phyloP scores from a whole-genome alignment of 2,888 invertebrate genomes.

The Linyphia triangularis region DNA sequence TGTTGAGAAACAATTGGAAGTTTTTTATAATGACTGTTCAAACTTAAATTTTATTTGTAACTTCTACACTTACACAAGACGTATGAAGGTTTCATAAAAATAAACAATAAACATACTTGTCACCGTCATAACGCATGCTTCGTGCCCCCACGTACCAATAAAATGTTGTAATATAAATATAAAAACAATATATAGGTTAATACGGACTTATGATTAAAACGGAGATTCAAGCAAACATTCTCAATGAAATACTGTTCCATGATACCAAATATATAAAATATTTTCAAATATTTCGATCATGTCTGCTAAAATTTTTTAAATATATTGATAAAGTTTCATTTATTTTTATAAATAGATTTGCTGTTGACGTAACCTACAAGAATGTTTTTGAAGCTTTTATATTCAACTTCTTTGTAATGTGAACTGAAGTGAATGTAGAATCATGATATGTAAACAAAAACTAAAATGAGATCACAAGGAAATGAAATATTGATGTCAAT shows the following conservation, averaged over 20 bases:
- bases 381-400: too few species aligned
- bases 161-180: too few species aligned
- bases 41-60: background rate
- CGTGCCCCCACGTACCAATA: constrained; percentile 26
- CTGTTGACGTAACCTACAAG: too few species aligned
- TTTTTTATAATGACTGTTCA: background rate
- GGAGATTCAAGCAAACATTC: background rate
- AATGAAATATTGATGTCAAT: too few species aligned
- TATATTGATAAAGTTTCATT: too few species aligned
- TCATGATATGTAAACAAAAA: too few species aligned
- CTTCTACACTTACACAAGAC: background rate
- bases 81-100: constrained; percentile 33
- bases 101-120: constrained; percentile 37
- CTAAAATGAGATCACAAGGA: too few species aligned
- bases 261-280: background rate
- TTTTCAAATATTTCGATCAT: background rate
- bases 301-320: background rate
- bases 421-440: too few species aligned
- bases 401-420: too few species aligned
- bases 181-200: constrained; percentile 20
- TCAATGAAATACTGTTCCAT: background rate
- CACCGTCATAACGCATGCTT: constrained; percentile 40
- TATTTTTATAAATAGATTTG: too few species aligned
- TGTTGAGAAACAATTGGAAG: background rate
- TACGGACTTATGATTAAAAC: background rate